Evolutionary conservation across 2,113 vertebrate species (phyloP).

Genomic region (Callochromis pleurospilus): DNA sequence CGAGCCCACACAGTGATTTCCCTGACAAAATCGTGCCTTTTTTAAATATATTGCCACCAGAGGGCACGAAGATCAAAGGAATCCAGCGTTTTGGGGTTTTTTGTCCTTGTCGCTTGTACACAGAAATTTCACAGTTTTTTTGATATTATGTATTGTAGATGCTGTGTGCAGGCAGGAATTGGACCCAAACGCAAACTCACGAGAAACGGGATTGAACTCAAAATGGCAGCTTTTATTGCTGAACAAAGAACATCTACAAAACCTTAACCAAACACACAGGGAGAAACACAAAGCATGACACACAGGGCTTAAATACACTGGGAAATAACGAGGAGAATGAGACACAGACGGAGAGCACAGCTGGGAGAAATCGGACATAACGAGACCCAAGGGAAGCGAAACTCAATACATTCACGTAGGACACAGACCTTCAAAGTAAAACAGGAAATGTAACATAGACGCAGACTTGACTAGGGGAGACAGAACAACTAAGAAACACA

Average conservation of each 20-base stretch:
- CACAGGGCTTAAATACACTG: not conserved
- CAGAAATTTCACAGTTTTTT: not conserved
- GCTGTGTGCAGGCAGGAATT: not conserved
- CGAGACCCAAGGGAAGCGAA: rapidly evolving
- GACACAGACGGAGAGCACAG: not conserved
- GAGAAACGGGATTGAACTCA: not conserved
- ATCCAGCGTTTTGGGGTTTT: rapidly evolving
- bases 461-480: rapidly evolving
- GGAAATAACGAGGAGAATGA: not conserved
- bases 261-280: not conserved
- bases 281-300: rapidly evolving
- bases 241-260: not conserved
- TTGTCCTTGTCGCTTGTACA: not conserved
- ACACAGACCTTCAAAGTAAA: not conserved
- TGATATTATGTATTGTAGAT: not conserved
- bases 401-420: not conserved
- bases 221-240: not conserved
- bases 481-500: not conserved
- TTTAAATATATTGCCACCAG: not conserved
- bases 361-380: not conserved
- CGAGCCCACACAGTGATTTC: not conserved
- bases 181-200: not conserved
- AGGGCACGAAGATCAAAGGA: not conserved
- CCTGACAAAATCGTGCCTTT: not conserved
- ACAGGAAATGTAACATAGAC: not conserved